Evolutionary conservation across 37 sponge, comb jelly and placozoan genomes (phyloP).

Genomic region (Dysidea cf. avara): DNA sequence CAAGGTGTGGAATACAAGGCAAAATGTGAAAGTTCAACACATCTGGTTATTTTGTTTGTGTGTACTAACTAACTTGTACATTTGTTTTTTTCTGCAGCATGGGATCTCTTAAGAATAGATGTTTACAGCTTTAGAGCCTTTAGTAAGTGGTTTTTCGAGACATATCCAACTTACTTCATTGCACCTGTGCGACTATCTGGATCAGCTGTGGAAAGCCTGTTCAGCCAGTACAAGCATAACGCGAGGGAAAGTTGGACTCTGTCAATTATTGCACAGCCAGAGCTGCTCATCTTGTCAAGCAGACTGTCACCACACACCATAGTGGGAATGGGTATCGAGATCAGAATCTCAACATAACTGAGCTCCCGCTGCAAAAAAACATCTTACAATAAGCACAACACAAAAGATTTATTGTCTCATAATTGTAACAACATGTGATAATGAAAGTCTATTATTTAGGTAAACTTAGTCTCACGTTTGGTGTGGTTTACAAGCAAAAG

Average conservation of each 20-base stretch:
- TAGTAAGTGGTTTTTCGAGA: not conserved
- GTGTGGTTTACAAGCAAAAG: too few relatives aligned
- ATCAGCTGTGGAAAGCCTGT: constrained; percentile 17
- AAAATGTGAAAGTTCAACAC: too few relatives aligned
- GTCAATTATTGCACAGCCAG: too few relatives aligned
- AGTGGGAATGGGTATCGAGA: constrained; percentile 5
- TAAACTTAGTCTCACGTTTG: too few relatives aligned
- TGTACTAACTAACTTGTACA: too few relatives aligned
- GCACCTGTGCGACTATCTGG: constrained; percentile 9
- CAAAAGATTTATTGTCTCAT: too few relatives aligned
- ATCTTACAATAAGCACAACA: too few relatives aligned
- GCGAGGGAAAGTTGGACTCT: constrained; percentile 9
- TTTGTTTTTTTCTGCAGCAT: constrained; percentile 8
- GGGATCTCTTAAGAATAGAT: constrained; percentile 11
- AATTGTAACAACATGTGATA: too few relatives aligned
- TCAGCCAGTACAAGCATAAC: too few relatives aligned
- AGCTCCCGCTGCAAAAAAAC: not conserved
- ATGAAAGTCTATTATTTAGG: too few relatives aligned
- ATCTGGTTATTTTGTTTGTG: too few relatives aligned
- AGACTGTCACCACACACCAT: not conserved
- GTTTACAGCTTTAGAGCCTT: constrained; percentile 3
- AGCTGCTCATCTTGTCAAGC: not conserved
- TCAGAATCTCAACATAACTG: not conserved
- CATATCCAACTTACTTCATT: constrained; percentile 15
- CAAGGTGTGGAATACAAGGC: too few relatives aligned